Evolutionary conservation across 2,888 invertebrate species (phyloP).

Genomic region (Andricus quercusramuli): DNA sequence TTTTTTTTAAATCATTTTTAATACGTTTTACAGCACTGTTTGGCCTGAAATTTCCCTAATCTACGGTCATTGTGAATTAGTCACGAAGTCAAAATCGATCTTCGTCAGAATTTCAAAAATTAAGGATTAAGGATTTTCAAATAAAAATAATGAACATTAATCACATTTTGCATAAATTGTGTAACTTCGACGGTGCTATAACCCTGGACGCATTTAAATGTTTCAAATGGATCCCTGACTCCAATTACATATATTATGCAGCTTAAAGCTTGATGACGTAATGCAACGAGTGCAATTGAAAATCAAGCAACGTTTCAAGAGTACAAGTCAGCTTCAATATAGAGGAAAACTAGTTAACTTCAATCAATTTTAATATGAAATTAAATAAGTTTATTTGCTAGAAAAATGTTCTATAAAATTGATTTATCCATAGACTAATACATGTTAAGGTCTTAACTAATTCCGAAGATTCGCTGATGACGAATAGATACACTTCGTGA

Average conservation of each 20-base stretch:
- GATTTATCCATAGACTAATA: not conserved
- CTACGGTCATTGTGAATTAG: too few species aligned
- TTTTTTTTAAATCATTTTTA: too few species aligned
- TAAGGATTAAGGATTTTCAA: not conserved
- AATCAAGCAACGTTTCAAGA: conserved; percentile 21
- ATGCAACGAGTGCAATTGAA: conserved; percentile 33
- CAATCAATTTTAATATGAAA: not conserved
- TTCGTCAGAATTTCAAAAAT: conserved; percentile 17
- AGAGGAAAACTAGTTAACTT: not conserved
- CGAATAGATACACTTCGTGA: conserved; percentile 12
- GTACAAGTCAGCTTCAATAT: not conserved
- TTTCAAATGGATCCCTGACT: conserved; percentile 5
- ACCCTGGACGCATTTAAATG: conserved; percentile 26
- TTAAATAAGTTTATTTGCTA: not conserved
- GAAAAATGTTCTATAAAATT: not conserved
- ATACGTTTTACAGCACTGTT: too few species aligned
- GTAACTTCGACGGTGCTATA: conserved; percentile 4
- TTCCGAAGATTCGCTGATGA: conserved; percentile 7
- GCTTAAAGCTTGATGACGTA: conserved; percentile 41
- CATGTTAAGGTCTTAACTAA: not conserved
- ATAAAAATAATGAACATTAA: not conserved
- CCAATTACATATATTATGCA: conserved; percentile 46
- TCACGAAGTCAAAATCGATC: not conserved
- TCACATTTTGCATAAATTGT: conserved; percentile 20
- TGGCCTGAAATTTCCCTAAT: too few species aligned